Evolutionary conservation across 2,888 invertebrate genomes (phyloP).

Genomic region (Metalampra italica): DNA sequence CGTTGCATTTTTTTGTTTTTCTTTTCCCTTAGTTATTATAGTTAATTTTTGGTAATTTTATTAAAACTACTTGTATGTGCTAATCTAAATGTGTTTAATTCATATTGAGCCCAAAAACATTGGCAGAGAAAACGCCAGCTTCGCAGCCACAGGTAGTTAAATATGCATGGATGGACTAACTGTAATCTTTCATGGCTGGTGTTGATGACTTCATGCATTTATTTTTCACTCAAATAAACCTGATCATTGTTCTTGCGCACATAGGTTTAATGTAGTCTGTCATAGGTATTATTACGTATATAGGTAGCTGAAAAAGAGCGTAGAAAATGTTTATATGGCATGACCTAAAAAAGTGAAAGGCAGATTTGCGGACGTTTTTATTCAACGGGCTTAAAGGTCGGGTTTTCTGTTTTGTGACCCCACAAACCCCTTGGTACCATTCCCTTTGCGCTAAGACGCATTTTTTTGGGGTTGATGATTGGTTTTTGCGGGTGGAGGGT

Average conservation of each 20-base stretch:
- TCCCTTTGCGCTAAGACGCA: neutral
- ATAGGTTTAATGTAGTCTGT: no score
- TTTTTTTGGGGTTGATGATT: neutral
- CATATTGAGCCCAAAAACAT: no score
- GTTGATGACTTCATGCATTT: slow-evolving; percentile 10
- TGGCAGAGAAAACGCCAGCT: no score
- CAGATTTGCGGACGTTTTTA: slow-evolving; percentile 4
- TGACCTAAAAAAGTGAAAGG: slow-evolving; percentile 20
- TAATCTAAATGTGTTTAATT: no score
- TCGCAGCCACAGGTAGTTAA: slow-evolving; percentile 3
- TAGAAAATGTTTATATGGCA: slow-evolving; percentile 9
- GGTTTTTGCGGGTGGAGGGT: no score
- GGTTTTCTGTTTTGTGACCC: no score
- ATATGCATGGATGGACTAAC: no score
- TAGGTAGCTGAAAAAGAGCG: neutral
- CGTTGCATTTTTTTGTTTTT: no score
- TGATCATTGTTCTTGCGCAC: neutral
- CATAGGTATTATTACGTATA: neutral
- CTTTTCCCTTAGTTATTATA: no score
- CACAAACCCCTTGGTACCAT: no score
- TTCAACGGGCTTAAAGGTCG: neutral
- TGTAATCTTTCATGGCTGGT: neutral
- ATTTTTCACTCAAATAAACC: slow-evolving; percentile 20
- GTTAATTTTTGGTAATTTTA: no score
- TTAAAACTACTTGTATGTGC: no score